Evolutionary conservation across 1,140 invertebrate species (phyloP), one percentile per base, ranked within the genome.

Genomic region (Condylostylus longicornis): DNA sequence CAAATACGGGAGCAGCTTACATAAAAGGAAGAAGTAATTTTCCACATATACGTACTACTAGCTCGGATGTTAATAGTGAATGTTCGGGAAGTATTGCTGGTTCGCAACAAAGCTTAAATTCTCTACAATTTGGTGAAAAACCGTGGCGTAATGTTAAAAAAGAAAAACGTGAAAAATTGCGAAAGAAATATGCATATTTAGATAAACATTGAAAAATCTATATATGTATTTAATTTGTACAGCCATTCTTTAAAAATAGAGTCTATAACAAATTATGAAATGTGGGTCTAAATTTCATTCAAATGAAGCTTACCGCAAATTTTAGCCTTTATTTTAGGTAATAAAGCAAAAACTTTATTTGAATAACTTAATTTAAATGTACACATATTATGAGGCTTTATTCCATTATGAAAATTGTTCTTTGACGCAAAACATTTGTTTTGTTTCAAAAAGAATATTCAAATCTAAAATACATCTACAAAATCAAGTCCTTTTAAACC

Each of bases 161-260:
- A 48, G 82, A 85, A 34, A 88, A 87, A 51, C 74, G 74, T 44
- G 83, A 93, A 53, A 94, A 94, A 60, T 53, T 84, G n/a, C 69
- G 85, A 49, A 68, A 79, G 54, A 65, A 83, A 15, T 86, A 84
- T 60, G 66, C 70, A 22, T 74, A 89, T 64, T 67, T 89, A 32
- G 82, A 86, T 61, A 68, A 78, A 57, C 77, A 81, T 55, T 79
- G 51, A 65, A 21, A 18, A 13, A 43, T 5, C 14, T n/a, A 27
- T 27, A 4, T 27, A 27, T 27, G 12, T 27, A n/a, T 27, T 27
- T 27, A 27, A n/a, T 27, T 27, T 13, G 10, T 27, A 10, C 4
- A 27, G 9, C n/a, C n/a, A n/a, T n/a, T n/a, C n/a, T n/a, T n/a
- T n/a, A n/a, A n/a, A n/a, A n/a, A n/a, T n/a, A n/a, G n/a, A n/a